These are phyloP conservation scores for Phalacrocorax aristotelis DNA, from an alignment of 2,113 vertebrate genomes.

Conservation along the genomic window DNA sequence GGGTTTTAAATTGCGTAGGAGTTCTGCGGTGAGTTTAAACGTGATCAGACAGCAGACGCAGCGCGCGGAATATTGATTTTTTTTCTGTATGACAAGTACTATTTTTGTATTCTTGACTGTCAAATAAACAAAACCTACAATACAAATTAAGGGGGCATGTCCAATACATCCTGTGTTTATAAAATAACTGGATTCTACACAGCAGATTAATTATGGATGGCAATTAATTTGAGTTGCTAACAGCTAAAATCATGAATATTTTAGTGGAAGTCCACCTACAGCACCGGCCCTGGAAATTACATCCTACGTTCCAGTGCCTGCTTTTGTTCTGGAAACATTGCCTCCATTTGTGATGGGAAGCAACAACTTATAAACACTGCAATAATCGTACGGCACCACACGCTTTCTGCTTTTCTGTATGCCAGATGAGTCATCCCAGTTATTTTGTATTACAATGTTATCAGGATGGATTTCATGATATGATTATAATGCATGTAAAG, in stretches of 20 bases:
- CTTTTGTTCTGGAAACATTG: not conserved
- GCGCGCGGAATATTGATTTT: not conserved
- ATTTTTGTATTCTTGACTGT: not conserved
- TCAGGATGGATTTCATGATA: not conserved
- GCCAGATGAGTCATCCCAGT: not conserved
- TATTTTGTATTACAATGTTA: not conserved
- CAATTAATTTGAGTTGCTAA: slow-evolving; percentile 3
- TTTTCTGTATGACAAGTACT: not conserved
- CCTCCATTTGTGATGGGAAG: not conserved
- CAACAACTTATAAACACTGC: not conserved
- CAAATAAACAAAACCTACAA: not conserved
- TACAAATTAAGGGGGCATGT: not conserved
- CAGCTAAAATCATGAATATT: not conserved
- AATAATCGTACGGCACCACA: not conserved
- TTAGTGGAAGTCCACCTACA: not conserved
- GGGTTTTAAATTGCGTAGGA: not conserved
- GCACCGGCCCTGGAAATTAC: not conserved
- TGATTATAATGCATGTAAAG: not conserved
- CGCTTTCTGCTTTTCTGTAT: not conserved
- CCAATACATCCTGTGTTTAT: not conserved
- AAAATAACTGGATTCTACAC: not conserved
- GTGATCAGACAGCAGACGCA: not conserved
- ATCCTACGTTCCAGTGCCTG: not conserved
- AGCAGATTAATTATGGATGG: slow-evolving; percentile 3
- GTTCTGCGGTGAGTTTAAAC: too few relatives aligned